Evolutionary conservation across 1,140 invertebrate species (phyloP).

Genomic region (Drosophila lacteicornis): DNA sequence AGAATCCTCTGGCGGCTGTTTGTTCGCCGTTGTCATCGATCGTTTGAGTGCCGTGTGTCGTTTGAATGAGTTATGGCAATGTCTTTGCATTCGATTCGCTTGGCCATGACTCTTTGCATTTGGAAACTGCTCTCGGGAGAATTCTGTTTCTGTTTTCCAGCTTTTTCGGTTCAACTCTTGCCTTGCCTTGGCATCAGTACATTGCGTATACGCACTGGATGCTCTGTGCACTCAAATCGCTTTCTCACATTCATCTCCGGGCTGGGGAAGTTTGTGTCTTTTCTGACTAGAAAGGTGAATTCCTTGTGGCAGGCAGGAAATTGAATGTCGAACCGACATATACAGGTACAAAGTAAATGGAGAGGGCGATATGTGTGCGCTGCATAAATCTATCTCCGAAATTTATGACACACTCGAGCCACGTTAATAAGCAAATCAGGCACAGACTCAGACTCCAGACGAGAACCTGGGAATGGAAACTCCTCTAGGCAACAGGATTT

Average conservation of each 20-base stretch:
- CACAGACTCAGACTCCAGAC: conserved; percentile 8
- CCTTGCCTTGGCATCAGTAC: background rate
- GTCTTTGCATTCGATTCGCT: conserved; percentile 50
- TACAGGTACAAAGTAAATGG: conserved; percentile 55
- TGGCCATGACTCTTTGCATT: conserved; percentile 51
- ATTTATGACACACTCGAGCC: conserved; percentile 72
- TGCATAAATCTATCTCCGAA: conserved; percentile 69
- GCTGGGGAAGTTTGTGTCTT: conserved; percentile 8
- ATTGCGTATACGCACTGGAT: conserved; percentile 61
- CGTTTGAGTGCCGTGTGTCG: conserved; percentile 44
- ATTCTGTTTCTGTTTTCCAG: background rate
- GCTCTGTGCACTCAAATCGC: background rate
- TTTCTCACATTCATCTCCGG: conserved; percentile 37
- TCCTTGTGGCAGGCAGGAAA: conserved; percentile 55
- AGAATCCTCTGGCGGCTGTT: conserved; percentile 40
- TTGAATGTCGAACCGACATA: conserved; percentile 64
- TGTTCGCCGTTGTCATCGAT: conserved; percentile 48
- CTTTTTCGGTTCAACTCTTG: conserved; percentile 22
- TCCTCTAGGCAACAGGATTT: conserved; percentile 32
- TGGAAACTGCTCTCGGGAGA: conserved; percentile 34
- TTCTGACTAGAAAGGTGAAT: conserved; percentile 15
- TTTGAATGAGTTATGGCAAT: conserved; percentile 69
- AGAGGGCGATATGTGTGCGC: conserved; percentile 32
- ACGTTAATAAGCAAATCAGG: conserved; percentile 78
- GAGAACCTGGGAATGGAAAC: conserved; percentile 20